Evolutionary conservation across 2,888 invertebrate genomes (phyloP), one percentile per base, ranked within the genome.

Genomic region (Cantharis flavilabris): DNA sequence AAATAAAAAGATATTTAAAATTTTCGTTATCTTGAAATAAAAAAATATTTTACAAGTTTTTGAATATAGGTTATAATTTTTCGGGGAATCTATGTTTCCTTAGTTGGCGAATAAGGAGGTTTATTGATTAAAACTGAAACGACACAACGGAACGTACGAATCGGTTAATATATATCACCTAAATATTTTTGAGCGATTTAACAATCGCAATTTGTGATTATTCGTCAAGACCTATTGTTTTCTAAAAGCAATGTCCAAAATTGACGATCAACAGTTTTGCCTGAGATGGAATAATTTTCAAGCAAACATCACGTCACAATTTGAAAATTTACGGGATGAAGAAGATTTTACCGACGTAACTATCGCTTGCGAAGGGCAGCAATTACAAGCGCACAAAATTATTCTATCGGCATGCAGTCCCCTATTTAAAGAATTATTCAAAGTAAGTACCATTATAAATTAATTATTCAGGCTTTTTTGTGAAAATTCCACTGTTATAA

Each of bases 281-380:
- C 92, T 96, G 90, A 92, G 95, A 90, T 96, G 96, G 96, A 95
- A 96, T 91, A 95, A 95, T 91, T 94, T 94, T 91, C 95, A 95
- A 91, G 94, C 94, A 83, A 95, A 95, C 90, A 94, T 96, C 89
- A 94, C 95, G 87, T 94, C 94, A 88, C 95, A 95, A 89, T 95
- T 96, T 90, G 95, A 95, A 90, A 92, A 94, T 86, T 91, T 96
- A 86, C 91, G 95, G 88, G 94, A 94, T 90, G 94, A 94, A 90
- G 95, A 95, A 91, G 94, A 95, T 90, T 95, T 96, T 90, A 95
- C 95, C 87, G 96, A 96, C 91, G 95, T 96, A 87, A 96, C 95
- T 85, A 92, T 96, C 88, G 95, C 95, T 86, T 95, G 95, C 90
- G 95, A 95, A 87, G 96, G 95, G 84, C 93, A 94, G 89, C 92